Percentiles rank a stretch among this genome's conserved stretches.
Conservation (phyloP, 2,888 invertebrate genomes). For the Prosapia bicincta region DNA sequence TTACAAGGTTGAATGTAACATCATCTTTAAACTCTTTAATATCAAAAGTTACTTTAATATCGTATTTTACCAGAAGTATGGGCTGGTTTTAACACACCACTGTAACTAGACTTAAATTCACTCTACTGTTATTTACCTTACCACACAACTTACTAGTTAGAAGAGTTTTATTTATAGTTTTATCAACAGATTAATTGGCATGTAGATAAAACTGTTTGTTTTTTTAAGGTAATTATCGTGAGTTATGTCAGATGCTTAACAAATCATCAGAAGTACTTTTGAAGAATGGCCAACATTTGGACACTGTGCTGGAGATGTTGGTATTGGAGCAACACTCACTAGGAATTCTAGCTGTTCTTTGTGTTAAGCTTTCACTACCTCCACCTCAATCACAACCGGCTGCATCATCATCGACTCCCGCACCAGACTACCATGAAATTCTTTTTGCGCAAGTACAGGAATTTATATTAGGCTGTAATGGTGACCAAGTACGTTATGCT, state of each 20-base stretch:
- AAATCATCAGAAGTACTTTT: constrained; percentile 78
- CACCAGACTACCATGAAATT: constrained; percentile 45
- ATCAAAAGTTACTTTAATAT: no score
- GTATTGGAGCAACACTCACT: constrained; percentile 89
- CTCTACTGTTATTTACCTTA: no score
- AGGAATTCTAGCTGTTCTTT: constrained; percentile 81
- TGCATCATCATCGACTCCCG: constrained; percentile 14
- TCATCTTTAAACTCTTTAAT: no score
- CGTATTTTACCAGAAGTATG: no score
- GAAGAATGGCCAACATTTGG: constrained; percentile 80
- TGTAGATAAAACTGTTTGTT: no score
- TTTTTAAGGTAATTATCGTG: constrained; percentile 68
- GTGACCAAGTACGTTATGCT: constrained; percentile 84
- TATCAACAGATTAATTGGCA: no score
- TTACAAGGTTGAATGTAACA: no score
- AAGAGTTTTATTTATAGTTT: no score
- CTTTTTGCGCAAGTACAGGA: constrained; percentile 77
- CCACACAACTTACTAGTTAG: no score
- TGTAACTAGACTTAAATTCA: no score
- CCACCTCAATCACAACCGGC: constrained; percentile 30
- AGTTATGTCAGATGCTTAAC: constrained; percentile 67
- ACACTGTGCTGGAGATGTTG: constrained; percentile 86
- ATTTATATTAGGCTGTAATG: constrained; percentile 82
- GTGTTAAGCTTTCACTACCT: constrained; percentile 69
- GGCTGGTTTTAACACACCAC: no score